These are phyloP conservation scores for Drosophila paranaensis DNA, from an alignment of 2,888 invertebrate species.

Conservation along the genomic window DNA sequence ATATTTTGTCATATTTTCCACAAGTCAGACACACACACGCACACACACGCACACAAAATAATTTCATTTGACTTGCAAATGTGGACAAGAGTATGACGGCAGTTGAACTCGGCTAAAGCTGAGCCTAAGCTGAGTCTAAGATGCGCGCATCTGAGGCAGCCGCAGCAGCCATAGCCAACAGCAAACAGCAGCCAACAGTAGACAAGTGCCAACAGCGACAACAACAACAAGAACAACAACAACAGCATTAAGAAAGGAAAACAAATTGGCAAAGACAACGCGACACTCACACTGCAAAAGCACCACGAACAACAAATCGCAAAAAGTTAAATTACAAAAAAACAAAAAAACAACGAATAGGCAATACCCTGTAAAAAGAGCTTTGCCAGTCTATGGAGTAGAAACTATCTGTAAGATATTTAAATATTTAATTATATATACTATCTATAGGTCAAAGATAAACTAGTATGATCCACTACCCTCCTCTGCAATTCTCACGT, in stretches of 20 bases:
- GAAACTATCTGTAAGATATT: too few relatives aligned
- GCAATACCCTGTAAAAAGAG: not conserved
- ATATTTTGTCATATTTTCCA: constrained; percentile 51
- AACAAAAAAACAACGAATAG: constrained; percentile 6
- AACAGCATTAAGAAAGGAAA: constrained; percentile 40
- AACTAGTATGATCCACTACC: not conserved
- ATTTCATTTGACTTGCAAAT: constrained; percentile 79
- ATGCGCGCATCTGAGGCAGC: constrained; percentile 32
- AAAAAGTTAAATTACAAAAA: not conserved
- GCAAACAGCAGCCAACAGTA: constrained; percentile 23
- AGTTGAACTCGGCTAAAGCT: constrained; percentile 28
- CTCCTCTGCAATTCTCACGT: not conserved
- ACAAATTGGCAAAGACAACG: constrained; percentile 52
- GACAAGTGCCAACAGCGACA: constrained; percentile 25
- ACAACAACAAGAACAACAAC: constrained; percentile 15
- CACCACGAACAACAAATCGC: constrained; percentile 1
- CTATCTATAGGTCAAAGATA: not conserved
- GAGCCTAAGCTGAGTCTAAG: constrained; percentile 22
- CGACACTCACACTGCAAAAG: constrained; percentile 16
- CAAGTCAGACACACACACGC: constrained; percentile 9
- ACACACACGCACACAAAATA: constrained; percentile 56
- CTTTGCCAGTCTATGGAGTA: too few relatives aligned
- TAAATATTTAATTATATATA: too few relatives aligned
- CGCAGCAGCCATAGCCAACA: constrained; percentile 19
- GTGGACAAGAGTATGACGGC: constrained; percentile 43